phyloP scores from a whole-genome alignment of 2,113 vertebrate genomes.

The Petaurus breviceps region DNA sequence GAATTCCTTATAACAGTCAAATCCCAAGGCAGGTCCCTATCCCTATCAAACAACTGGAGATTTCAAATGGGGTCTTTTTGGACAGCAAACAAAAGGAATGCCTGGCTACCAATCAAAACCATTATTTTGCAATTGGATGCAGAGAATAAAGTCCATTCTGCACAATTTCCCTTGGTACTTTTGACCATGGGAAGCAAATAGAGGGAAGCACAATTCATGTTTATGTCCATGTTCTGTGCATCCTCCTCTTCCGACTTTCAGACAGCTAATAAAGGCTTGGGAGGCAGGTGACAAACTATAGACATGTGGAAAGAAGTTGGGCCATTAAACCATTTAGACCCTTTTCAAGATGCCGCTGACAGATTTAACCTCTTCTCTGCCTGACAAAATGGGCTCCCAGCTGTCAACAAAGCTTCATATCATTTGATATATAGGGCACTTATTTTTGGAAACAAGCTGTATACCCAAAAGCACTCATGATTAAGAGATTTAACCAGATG shows the following conservation, averaged over 20 bases:
- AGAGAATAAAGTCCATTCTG: background rate
- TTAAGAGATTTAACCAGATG: slow-evolving; percentile 41
- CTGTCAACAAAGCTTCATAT: background rate
- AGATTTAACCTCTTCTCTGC: slow-evolving; percentile 24
- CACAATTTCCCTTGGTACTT: background rate
- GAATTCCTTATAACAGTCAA: background rate
- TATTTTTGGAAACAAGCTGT: slow-evolving; percentile 52
- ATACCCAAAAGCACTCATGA: slow-evolving; percentile 27
- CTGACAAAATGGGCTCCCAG: background rate
- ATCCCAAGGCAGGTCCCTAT: background rate
- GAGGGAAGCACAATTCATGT: background rate
- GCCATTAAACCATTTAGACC: background rate
- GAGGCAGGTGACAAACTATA: slow-evolving; percentile 19
- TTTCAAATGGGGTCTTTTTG: background rate
- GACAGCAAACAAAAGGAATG: background rate
- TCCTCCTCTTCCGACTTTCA: background rate
- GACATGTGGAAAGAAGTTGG: background rate
- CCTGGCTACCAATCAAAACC: background rate
- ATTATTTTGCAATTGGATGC: background rate
- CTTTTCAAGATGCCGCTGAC: background rate
- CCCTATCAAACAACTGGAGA: background rate
- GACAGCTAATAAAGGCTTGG: slow-evolving; percentile 23
- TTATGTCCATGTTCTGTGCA: background rate
- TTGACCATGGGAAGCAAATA: background rate
- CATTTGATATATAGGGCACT: slow-evolving; percentile 35